Evolutionary conservation across 2,888 invertebrate genomes (phyloP).

Genomic region (Panorpa germanica): DNA sequence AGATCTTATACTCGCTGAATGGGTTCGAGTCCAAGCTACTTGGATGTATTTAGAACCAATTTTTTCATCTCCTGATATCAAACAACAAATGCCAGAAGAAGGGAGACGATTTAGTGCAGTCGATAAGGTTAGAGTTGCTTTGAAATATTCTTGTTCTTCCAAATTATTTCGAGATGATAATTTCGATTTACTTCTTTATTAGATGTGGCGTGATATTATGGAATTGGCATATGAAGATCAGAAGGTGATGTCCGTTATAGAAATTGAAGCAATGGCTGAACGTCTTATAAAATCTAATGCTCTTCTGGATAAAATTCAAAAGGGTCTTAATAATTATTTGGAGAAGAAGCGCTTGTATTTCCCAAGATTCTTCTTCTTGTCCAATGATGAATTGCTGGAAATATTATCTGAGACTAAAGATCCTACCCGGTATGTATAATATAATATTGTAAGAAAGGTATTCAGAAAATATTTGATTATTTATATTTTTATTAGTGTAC

Average conservation of each 20-base stretch:
- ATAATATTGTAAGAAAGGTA: too few species aligned
- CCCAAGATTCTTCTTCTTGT: conserved; percentile 91
- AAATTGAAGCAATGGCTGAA: conserved; percentile 88
- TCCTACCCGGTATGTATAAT: too few species aligned
- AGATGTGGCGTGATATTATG: conserved; percentile 94
- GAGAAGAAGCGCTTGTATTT: conserved; percentile 91
- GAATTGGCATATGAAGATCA: conserved; percentile 57
- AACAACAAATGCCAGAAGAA: conserved; percentile 95
- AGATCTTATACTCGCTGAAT: conserved; percentile 89
- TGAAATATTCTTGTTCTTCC: too few species aligned
- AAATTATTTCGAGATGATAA: too few species aligned
- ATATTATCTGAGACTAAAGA: conserved; percentile 94
- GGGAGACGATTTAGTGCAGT: conserved; percentile 87
- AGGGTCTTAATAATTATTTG: conserved; percentile 82
- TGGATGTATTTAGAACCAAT: conserved; percentile 97
- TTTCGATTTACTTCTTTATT: too few species aligned
- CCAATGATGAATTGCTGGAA: conserved; percentile 87
- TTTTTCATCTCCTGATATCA: conserved; percentile 92
- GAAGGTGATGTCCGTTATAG: conserved; percentile 66
- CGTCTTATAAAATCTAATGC: conserved; percentile 74
- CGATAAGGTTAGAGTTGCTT: conserved; percentile 49
- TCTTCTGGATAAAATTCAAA: conserved; percentile 76
- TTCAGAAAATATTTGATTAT: too few species aligned
- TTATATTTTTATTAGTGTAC: too few species aligned
- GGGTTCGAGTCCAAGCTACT: conserved; percentile 86